Conservation (phyloP, 2,113 vertebrate species). For the Antigone vipio region DNA sequence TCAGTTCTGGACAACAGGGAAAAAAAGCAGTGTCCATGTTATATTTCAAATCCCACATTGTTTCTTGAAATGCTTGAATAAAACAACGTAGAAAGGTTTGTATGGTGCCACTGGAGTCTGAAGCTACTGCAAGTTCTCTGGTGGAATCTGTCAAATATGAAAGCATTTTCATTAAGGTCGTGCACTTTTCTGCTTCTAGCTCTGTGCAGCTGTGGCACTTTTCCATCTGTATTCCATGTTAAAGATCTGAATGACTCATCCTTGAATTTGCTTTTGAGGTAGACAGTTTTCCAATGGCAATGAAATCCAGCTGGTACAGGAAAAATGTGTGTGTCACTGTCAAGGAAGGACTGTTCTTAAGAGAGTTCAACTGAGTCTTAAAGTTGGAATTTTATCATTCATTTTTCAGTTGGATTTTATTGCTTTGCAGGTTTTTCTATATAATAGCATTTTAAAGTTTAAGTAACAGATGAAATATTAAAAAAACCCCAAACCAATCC, state of each 20-base stretch:
- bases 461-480: not conserved
- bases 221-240: conserved; percentile 38
- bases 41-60: not conserved
- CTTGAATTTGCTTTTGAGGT: conserved; percentile 34
- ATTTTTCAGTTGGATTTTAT: not conserved
- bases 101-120: not conserved
- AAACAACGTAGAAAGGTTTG: not conserved
- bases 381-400: not conserved
- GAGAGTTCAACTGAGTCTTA: not conserved
- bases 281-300: conserved; percentile 7
- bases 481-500: rapidly evolving
- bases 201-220: conserved; percentile 35
- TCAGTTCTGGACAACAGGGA: not conserved
- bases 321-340: not conserved
- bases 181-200: conserved; percentile 23
- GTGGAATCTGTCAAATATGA: conserved; percentile 15
- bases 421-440: not conserved
- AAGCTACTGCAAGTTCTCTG: not conserved
- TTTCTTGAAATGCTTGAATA: not conserved
- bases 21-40: not conserved
- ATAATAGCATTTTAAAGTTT: not conserved
- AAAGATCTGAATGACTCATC: conserved; percentile 31
- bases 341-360: not conserved
- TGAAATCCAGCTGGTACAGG: not conserved
- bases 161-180: conserved; percentile 28